Evolutionary conservation across 1,140 invertebrate species (phyloP), one percentile per base, ranked within the genome.

Genomic region (Pentalonia nigronervosa): DNA sequence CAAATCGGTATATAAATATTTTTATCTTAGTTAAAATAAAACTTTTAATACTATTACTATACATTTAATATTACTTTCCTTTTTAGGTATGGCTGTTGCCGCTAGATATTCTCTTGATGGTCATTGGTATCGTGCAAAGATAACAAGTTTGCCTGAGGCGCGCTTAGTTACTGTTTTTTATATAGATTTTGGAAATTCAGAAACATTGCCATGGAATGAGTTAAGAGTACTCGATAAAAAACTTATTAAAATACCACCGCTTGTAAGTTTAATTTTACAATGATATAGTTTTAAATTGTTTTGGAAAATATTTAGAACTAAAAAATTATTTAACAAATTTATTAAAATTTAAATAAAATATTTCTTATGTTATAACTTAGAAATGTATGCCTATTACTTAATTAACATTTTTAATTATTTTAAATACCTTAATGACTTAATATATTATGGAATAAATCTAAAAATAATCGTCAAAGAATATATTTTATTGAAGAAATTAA

Each of bases 101-200:
- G 95, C 95, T 8, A 94, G 94, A 92, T 95, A 95, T 76, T 94
- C 93, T 25, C 30, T 94, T 8, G 95, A 96, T 91, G 94, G 95
- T 30, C 93, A 34, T 23, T 96, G 96, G 96, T 95, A 95, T 93
- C 95, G 96, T 81, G 96, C 94, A 6, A 93, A 94, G 76, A 95
- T 96, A 7, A 87, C 93, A 20, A 94, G 94, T 56, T 94, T 95
- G 34, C 95, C 95, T 7, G 95, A 94, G 7, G 89, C 94, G 45
- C 94, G 95, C 84, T 95, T 94, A 91, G 95, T 96, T 1, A 94
- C 95, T 94, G 95, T 96, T 7, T 95, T 95, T 92, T 95, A 95
- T 88, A 95, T 96, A 2, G 96, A 96, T 94, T 95, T 94, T 94
- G 96, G 96, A 48, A 95, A 95, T 48, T 95, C 92, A 3, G 94